Conservation (phyloP, 1,140 invertebrate genomes). For the Cydia fagiglandana region DNA sequence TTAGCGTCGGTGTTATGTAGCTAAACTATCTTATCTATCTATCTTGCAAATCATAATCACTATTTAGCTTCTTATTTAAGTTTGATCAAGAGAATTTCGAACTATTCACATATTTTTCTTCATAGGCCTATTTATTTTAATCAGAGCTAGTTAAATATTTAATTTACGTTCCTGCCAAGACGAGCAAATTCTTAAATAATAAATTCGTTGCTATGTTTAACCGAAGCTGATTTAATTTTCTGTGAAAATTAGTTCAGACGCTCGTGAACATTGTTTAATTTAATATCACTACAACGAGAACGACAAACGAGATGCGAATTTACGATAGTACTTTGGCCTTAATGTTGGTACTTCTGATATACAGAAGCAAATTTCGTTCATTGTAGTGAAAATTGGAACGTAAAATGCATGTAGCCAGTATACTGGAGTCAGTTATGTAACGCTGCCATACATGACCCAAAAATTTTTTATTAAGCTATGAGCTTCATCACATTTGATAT, state of each 20-base stretch:
- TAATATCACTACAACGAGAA: slow-evolving; percentile 22
- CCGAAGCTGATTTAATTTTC: slow-evolving; percentile 27
- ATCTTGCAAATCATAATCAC: slow-evolving; percentile 1
- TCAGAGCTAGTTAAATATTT: slow-evolving; percentile 25
- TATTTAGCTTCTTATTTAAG: not conserved
- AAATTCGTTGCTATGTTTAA: slow-evolving; percentile 22
- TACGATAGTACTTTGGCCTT: not conserved
- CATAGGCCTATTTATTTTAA: slow-evolving; percentile 12
- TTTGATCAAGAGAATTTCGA: not conserved
- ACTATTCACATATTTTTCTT: not conserved
- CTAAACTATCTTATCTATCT: not conserved
- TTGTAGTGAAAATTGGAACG: not conserved
- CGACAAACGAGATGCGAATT: not conserved
- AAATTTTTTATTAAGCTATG: too few species aligned
- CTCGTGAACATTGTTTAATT: slow-evolving; percentile 26
- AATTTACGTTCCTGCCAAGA: slow-evolving; percentile 5
- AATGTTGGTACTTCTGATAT: not conserved
- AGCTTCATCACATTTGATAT: too few species aligned
- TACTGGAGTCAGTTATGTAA: too few species aligned
- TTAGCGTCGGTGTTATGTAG: slow-evolving; percentile 11
- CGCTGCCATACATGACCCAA: too few species aligned
- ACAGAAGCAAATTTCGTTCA: not conserved
- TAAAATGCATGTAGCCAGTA: not conserved
- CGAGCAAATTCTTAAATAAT: slow-evolving; percentile 27
- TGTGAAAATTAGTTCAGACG: slow-evolving; percentile 24